phyloP scores from a whole-genome alignment of 1,140 invertebrate species.

The Whitmania pigra region DNA sequence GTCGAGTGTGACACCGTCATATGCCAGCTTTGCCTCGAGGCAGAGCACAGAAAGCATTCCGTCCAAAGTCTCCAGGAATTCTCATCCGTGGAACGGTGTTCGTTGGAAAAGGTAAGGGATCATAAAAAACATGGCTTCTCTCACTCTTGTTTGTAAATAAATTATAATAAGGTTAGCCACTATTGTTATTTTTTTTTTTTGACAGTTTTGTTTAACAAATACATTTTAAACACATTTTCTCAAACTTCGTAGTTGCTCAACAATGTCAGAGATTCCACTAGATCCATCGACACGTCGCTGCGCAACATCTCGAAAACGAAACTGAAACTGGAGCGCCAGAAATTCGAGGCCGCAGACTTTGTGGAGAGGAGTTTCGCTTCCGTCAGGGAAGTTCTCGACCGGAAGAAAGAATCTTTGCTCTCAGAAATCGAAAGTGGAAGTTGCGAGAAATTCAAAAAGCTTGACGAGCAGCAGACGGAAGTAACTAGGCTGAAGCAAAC shows the following conservation, averaged over 20 bases:
- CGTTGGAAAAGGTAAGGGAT: constrained; percentile 37
- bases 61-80: constrained; percentile 44
- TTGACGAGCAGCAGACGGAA: constrained; percentile 40
- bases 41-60: constrained; percentile 46
- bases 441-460: constrained; percentile 40
- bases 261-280: not conserved
- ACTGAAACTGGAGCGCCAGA: constrained; percentile 34
- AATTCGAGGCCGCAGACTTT: constrained; percentile 35
- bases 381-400: constrained; percentile 36
- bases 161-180: not conserved
- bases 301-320: constrained; percentile 37
- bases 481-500: constrained; percentile 42
- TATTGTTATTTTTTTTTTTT: not conserved
- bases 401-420: constrained; percentile 41
- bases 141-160: not conserved
- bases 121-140: not conserved
- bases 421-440: constrained; percentile 41
- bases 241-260: not conserved
- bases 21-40: constrained; percentile 46
- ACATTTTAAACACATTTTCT: not conserved
- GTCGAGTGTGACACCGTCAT: constrained; percentile 48
- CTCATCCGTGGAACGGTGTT: constrained; percentile 43
- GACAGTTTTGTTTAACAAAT: too few relatives aligned
- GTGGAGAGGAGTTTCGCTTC: constrained; percentile 40
- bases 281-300: constrained; percentile 33